A percentile compares a stretch with the other conserved stretches of the same genome.
These are phyloP conservation scores for Amaurobius ferox DNA, from an alignment of 2,888 invertebrate species.

Conservation along the genomic window DNA sequence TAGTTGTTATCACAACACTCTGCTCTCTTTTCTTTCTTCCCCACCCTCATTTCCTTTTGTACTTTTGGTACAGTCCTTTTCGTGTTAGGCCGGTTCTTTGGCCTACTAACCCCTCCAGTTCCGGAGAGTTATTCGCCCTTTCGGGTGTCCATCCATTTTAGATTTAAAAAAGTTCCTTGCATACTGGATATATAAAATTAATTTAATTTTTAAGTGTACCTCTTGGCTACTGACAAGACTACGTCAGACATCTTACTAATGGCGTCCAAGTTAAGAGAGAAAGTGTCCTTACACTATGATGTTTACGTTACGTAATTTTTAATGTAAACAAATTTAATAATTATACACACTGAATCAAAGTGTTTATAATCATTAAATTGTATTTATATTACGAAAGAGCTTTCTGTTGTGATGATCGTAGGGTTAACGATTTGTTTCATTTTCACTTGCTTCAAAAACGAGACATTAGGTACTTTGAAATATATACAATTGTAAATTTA, in stretches of 20 bases:
- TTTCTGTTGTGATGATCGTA: too few relatives aligned
- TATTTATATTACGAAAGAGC: too few relatives aligned
- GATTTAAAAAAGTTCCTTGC: too few relatives aligned
- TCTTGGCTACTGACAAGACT: constrained; percentile 32
- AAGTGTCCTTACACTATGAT: not conserved
- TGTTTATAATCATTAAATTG: too few relatives aligned
- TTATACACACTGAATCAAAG: too few relatives aligned
- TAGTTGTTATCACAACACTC: not conserved
- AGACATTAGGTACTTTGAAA: too few relatives aligned
- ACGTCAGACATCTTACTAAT: constrained; percentile 69
- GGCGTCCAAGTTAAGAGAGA: constrained; percentile 56
- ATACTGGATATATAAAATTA: not conserved
- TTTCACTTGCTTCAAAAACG: too few relatives aligned
- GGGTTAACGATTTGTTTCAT: too few relatives aligned
- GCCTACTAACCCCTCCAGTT: constrained; percentile 49
- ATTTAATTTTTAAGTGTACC: not conserved
- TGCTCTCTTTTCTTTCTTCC: constrained; percentile 56
- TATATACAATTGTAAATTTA: too few relatives aligned
- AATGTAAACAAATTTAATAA: too few relatives aligned
- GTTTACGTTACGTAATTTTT: not conserved
- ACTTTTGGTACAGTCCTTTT: constrained; percentile 41
- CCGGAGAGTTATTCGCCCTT: constrained; percentile 11
- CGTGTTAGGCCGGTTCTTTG: constrained; percentile 44
- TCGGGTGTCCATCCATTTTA: not conserved
- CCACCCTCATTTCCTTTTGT: constrained; percentile 59